Percentiles rank a stretch among this genome's conserved stretches.
These are phyloP conservation scores for Drosophila pseudoananassae DNA, from an alignment of 1,140 invertebrate species.

Conservation along the genomic window DNA sequence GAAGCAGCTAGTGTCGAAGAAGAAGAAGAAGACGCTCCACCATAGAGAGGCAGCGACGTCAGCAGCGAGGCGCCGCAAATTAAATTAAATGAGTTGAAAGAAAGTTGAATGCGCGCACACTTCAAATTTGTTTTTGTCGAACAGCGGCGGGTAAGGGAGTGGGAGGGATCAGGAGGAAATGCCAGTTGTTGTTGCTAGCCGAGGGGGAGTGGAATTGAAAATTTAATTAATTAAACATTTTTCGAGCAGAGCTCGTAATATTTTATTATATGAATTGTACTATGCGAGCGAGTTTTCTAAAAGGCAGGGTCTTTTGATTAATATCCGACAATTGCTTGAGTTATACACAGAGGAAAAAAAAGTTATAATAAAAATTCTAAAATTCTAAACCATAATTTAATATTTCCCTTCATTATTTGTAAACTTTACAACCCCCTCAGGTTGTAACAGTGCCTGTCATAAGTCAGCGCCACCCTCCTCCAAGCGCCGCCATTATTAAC, in stretches of 20 bases:
- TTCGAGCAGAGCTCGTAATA: conserved; percentile 64
- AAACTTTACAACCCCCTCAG: conserved; percentile 7
- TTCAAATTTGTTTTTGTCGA: conserved; percentile 74
- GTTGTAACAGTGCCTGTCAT: conserved; percentile 29
- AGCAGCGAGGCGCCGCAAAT: conserved; percentile 75
- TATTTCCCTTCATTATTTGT: not conserved
- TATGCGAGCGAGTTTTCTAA: conserved; percentile 49
- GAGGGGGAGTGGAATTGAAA: conserved; percentile 69
- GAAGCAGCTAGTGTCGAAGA: conserved; percentile 12
- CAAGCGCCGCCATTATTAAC: conserved; percentile 48
- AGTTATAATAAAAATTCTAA: not conserved
- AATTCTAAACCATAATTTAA: not conserved
- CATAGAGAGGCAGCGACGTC: conserved; percentile 17
- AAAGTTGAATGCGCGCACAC: conserved; percentile 80
- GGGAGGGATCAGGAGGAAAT: conserved; percentile 19
- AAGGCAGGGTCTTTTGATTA: conserved; percentile 1
- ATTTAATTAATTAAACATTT: conserved; percentile 83
- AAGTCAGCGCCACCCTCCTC: conserved; percentile 16
- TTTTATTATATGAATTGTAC: conserved; percentile 68
- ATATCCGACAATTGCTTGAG: not conserved
- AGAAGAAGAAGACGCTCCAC: not conserved
- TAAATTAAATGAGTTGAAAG: conserved; percentile 83
- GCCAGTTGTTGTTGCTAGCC: conserved; percentile 8
- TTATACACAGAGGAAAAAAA: not conserved
- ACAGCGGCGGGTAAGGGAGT: not conserved